Evolutionary conservation across 1,140 invertebrate genomes (phyloP).

Genomic region (Vollenhovia emeryi): DNA sequence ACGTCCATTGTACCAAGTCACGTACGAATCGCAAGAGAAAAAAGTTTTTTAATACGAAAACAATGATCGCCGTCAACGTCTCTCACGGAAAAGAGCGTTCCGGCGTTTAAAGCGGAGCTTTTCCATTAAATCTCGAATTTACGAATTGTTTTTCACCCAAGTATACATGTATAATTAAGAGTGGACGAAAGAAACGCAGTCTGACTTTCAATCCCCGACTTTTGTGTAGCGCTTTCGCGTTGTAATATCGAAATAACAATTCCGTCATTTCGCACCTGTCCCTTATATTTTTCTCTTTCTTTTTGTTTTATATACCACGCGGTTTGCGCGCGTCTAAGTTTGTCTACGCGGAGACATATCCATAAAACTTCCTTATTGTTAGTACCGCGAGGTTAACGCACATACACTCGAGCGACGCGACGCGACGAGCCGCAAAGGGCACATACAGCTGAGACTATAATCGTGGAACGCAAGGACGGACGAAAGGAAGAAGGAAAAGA

Average conservation of each 20-base stretch:
- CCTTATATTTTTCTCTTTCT: not conserved
- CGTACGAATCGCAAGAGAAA: not conserved
- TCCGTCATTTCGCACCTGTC: not conserved
- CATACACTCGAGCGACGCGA: not conserved
- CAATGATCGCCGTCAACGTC: not conserved
- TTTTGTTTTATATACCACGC: not conserved
- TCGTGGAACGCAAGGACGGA: not conserved
- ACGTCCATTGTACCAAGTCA: not conserved
- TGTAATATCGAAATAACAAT: constrained; percentile 11
- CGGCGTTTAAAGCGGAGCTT: not conserved
- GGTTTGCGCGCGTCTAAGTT: not conserved
- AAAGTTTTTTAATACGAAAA: not conserved
- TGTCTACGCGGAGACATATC: not conserved
- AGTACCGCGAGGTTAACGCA: not conserved
- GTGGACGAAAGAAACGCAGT: not conserved
- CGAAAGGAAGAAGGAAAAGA: not conserved
- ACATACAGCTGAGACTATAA: not conserved
- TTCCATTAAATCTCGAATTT: constrained; percentile 12
- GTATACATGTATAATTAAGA: constrained; percentile 25
- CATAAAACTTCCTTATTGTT: not conserved
- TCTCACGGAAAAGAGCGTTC: not conserved
- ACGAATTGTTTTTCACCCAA: not conserved
- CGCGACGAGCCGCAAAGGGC: not conserved
- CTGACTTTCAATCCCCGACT: not conserved
- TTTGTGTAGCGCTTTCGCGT: not conserved